phyloP scores from a whole-genome alignment of 2,797 vertebrate genomes.

The Glyptemys insculpta region DNA sequence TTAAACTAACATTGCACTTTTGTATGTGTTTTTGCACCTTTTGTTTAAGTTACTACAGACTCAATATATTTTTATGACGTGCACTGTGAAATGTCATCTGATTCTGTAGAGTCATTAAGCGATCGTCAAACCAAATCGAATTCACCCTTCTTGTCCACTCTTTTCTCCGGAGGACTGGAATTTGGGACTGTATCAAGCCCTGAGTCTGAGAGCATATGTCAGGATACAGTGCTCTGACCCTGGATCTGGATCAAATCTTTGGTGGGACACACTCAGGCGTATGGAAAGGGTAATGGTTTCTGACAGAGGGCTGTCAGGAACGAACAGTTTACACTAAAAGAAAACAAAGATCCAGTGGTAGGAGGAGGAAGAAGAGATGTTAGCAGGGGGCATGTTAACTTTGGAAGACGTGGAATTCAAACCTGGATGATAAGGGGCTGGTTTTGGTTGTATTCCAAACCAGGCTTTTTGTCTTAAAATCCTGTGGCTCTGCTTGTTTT shows the following conservation, averaged over 20 bases:
- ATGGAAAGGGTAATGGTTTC: not conserved
- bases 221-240: fast-evolving
- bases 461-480: not conserved
- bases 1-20: constrained; percentile 24
- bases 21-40: constrained; percentile 1
- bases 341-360: not conserved
- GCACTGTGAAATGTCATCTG: constrained; percentile 19
- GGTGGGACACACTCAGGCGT: not conserved
- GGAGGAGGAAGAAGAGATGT: not conserved
- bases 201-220: not conserved
- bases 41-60: not conserved
- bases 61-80: constrained; percentile 15
- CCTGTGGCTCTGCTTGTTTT: not conserved
- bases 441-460: not conserved
- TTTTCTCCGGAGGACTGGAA: not conserved
- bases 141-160: fast-evolving
- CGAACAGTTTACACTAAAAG: fast-evolving
- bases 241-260: not conserved
- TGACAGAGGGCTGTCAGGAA: not conserved
- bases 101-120: not conserved
- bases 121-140: not conserved
- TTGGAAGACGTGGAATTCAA: not conserved
- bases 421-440: not conserved
- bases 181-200: fast-evolving
- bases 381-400: not conserved